phyloP scores from a whole-genome alignment of 2,888 invertebrate species.

The Trimorus sp. region DNA sequence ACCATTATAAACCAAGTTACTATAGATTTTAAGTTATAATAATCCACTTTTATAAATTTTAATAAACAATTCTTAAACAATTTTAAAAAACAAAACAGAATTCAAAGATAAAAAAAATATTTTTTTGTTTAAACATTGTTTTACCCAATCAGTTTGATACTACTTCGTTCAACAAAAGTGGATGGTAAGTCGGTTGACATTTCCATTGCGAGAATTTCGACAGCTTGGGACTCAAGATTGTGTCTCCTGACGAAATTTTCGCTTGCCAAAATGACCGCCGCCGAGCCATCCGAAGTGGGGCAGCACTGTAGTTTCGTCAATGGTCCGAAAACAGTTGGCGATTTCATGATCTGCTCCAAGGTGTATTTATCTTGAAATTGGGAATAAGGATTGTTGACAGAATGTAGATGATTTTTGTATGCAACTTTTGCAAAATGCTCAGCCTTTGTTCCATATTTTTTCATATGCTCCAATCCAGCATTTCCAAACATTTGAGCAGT shows the following conservation, averaged over 20 bases:
- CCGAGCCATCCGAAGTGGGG: constrained; percentile 99
- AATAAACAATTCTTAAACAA: too few relatives aligned
- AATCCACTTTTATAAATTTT: too few relatives aligned
- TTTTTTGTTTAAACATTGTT: too few relatives aligned
- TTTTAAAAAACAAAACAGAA: too few relatives aligned
- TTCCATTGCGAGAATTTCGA: constrained; percentile 98
- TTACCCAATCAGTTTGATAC: constrained; percentile 87
- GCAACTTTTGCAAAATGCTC: constrained; percentile 99
- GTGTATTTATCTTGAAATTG: constrained; percentile 97
- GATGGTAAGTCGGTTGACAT: constrained; percentile 96
- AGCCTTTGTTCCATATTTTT: constrained; percentile 95
- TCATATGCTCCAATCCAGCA: constrained; percentile 97
- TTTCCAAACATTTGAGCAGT: constrained; percentile 98
- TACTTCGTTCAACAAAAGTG: constrained; percentile 91
- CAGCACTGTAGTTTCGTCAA: constrained; percentile 98
- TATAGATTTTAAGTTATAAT: neutral
- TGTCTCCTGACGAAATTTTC: constrained; percentile 94
- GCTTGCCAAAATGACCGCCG: constrained; percentile 94
- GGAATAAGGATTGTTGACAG: constrained; percentile 97
- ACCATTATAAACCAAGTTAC: too few relatives aligned
- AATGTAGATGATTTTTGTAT: constrained; percentile 98
- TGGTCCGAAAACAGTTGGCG: constrained; percentile 94
- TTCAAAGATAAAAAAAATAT: too few relatives aligned
- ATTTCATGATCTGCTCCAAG: constrained; percentile 93
- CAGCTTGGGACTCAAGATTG: constrained; percentile 91